Conservation (phyloP, 2,888 invertebrate genomes). For the Thelaira solivaga region DNA sequence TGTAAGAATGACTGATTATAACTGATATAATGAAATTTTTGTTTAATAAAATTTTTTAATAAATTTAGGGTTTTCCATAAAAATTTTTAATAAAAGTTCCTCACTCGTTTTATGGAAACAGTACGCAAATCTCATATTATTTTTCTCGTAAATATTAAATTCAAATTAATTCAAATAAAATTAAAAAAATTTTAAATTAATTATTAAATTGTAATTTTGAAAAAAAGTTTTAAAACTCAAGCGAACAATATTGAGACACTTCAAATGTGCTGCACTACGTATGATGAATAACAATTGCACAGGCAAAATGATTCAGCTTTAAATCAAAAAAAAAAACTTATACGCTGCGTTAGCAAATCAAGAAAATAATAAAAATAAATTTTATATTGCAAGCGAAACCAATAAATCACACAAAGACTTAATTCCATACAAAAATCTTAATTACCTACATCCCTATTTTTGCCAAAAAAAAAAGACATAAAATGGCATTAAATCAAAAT, state of each 20-base stretch:
- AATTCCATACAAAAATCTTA: too few species aligned
- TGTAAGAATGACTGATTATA: too few species aligned
- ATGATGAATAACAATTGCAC: conserved; percentile 23
- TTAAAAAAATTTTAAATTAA: background rate
- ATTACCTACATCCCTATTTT: background rate
- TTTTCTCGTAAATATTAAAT: too few species aligned
- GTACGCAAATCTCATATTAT: too few species aligned
- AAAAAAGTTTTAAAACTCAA: background rate
- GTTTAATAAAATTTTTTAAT: too few species aligned
- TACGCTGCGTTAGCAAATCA: background rate
- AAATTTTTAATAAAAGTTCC: too few species aligned
- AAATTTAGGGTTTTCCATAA: too few species aligned
- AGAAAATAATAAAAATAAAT: background rate
- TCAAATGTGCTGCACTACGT: background rate
- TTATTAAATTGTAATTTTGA: background rate
- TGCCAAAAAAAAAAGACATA: background rate
- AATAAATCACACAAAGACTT: conserved; percentile 20
- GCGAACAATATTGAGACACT: background rate
- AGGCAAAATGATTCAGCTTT: background rate
- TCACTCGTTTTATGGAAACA: too few species aligned
- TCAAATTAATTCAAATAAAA: background rate
- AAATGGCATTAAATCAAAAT: conserved; percentile 28
- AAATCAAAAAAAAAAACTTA: conserved; percentile 8
- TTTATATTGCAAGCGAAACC: background rate
- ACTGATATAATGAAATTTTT: too few species aligned